Percentiles rank a stretch among this genome's conserved stretches.
phyloP scores from a whole-genome alignment of 2,113 vertebrate genomes.

The Apistogramma diplotaenia region DNA sequence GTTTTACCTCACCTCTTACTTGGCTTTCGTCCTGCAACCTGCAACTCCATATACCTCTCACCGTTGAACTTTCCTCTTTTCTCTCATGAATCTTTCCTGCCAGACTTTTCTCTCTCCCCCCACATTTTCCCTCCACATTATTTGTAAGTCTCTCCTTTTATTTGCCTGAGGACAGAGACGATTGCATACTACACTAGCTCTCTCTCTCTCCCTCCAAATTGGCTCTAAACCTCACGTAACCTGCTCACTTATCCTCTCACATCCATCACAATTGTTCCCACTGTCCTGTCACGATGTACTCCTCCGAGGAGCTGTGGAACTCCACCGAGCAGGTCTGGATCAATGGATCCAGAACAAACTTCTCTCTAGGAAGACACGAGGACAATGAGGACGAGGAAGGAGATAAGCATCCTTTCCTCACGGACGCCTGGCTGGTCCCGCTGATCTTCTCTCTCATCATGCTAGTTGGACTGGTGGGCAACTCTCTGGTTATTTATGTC shows the following conservation, averaged over 20 bases:
- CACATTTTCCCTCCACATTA: neutral
- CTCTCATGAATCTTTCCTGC: neutral
- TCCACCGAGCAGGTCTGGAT: constrained; percentile 63
- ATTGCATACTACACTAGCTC: neutral
- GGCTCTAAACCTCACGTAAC: neutral
- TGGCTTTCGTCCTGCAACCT: neutral
- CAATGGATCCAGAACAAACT: constrained; percentile 66
- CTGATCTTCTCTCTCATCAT: constrained; percentile 84
- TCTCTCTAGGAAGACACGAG: constrained; percentile 42
- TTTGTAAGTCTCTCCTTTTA: neutral
- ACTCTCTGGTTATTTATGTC: constrained; percentile 83
- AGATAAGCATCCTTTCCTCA: constrained; percentile 79
- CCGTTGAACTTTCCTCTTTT: neutral
- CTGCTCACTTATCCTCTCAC: neutral
- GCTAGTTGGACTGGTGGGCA: constrained; percentile 82
- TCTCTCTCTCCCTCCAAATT: neutral
- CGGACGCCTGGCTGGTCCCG: constrained; percentile 84
- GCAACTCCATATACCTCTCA: neutral
- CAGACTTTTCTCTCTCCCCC: neutral
- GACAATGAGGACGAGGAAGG: constrained; percentile 25
- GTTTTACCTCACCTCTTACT: neutral
- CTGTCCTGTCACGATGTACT: constrained; percentile 37
- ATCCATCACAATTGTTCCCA: neutral
- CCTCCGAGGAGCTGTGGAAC: constrained; percentile 64
- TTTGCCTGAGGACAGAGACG: neutral